Evolutionary conservation across 2,113 vertebrate species (phyloP).

Genomic region (Phoxinus phoxinus): DNA sequence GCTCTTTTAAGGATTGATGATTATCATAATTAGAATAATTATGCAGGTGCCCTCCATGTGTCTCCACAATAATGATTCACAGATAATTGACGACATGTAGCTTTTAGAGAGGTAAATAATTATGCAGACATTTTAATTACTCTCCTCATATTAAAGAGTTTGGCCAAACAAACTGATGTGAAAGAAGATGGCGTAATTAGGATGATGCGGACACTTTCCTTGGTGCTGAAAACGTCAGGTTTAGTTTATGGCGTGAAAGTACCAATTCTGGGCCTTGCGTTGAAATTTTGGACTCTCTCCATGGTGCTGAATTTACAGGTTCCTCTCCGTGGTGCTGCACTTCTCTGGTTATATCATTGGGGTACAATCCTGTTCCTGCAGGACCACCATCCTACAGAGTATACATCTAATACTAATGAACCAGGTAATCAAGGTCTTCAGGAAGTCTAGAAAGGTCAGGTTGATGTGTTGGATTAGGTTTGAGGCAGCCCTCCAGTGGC

Average conservation of each 20-base stretch:
- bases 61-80: constrained; percentile 23
- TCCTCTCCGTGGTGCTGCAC: constrained; percentile 25
- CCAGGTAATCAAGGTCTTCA: not conserved
- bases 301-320: not conserved
- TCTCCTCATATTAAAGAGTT: constrained; percentile 27
- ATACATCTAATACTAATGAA: not conserved
- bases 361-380: not conserved
- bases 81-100: constrained; percentile 25
- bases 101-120: constrained; percentile 37
- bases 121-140: constrained; percentile 30
- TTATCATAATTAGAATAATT: constrained; percentile 13
- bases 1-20: not conserved
- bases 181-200: constrained; percentile 16
- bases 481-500: no score
- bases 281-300: constrained; percentile 14
- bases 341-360: not conserved
- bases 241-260: not conserved
- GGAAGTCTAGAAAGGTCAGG: no score
- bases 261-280: not conserved
- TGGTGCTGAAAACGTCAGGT: constrained; percentile 45
- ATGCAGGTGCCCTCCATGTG: not conserved
- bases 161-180: constrained; percentile 19
- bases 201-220: constrained; percentile 13
- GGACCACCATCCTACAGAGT: not conserved
- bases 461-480: no score